These are phyloP conservation scores for Colossoma macropomum DNA, from an alignment of 2,113 vertebrate species.

Conservation along the genomic window DNA sequence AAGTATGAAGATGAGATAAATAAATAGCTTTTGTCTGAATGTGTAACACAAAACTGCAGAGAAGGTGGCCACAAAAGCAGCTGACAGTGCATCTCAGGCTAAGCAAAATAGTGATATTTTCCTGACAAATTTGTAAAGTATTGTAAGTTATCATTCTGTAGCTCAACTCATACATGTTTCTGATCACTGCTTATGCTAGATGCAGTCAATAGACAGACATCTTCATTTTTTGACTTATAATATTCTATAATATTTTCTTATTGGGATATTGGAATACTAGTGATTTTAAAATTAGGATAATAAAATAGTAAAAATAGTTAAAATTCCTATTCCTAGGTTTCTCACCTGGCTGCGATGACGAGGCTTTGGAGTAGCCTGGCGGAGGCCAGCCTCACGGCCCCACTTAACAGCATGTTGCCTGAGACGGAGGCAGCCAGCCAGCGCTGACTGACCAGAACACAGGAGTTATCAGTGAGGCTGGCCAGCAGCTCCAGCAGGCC, in stretches of 20 bases:
- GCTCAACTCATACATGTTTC: background rate
- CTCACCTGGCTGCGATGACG: conserved; percentile 79
- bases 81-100: too few relatives aligned
- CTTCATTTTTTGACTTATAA: background rate
- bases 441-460: conserved; percentile 77
- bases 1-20: too few relatives aligned
- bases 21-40: too few relatives aligned
- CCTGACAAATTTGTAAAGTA: too few relatives aligned
- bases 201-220: too few relatives aligned
- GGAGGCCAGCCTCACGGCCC: conserved; percentile 75
- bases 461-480: conserved; percentile 77
- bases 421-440: conserved; percentile 77
- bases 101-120: too few relatives aligned
- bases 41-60: too few relatives aligned
- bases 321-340: background rate
- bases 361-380: conserved; percentile 80
- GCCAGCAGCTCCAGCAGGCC: conserved; percentile 80
- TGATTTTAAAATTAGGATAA: background rate
- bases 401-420: conserved; percentile 70
- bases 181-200: too few relatives aligned
- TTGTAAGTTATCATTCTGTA: too few relatives aligned
- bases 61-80: too few relatives aligned
- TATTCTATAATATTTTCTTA: background rate
- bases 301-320: background rate
- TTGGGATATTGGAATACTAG: too few relatives aligned